Evolutionary conservation across 1,140 invertebrate species (phyloP).

Genomic region (Frieseomelitta varia): DNA sequence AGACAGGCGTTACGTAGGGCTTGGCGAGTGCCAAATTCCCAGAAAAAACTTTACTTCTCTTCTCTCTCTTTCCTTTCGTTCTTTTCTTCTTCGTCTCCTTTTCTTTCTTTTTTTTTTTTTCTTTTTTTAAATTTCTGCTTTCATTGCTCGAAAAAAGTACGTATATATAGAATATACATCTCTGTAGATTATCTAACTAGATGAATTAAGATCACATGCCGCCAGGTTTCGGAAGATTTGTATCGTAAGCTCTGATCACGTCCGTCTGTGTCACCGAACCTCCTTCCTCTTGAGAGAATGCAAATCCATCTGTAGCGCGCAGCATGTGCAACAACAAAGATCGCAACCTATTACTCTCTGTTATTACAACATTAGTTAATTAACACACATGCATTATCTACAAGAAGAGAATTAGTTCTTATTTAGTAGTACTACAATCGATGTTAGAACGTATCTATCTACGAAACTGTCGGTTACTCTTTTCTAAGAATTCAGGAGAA

Average conservation of each 20-base stretch:
- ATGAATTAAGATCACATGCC: slow-evolving; percentile 84
- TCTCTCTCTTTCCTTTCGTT: not conserved
- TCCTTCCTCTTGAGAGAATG: slow-evolving; percentile 99
- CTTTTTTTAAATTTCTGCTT: not conserved
- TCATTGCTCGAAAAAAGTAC: slow-evolving; percentile 20
- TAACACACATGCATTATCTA: slow-evolving; percentile 25
- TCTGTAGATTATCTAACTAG: slow-evolving; percentile 30
- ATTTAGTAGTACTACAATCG: not conserved
- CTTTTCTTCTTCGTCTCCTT: not conserved
- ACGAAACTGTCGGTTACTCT: not conserved
- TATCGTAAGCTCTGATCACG: slow-evolving; percentile 96
- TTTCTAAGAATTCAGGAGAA: not conserved
- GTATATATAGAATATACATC: slow-evolving; percentile 30
- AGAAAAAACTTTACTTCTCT: not conserved
- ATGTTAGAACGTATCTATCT: slow-evolving; percentile 2
- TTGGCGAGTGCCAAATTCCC: slow-evolving; percentile 3
- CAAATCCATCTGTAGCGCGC: slow-evolving; percentile 93
- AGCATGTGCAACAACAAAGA: slow-evolving; percentile 67
- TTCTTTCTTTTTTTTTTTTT: not conserved
- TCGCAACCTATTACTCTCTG: slow-evolving; percentile 59
- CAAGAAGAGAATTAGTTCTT: not conserved
- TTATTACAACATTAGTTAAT: slow-evolving; percentile 32
- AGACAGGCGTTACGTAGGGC: slow-evolving; percentile 46
- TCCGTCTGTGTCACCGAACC: slow-evolving; percentile 96
- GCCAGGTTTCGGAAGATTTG: slow-evolving; percentile 91